Conservation (phyloP, 1,140 invertebrate species). For the Druon quercuslanigerum region DNA sequence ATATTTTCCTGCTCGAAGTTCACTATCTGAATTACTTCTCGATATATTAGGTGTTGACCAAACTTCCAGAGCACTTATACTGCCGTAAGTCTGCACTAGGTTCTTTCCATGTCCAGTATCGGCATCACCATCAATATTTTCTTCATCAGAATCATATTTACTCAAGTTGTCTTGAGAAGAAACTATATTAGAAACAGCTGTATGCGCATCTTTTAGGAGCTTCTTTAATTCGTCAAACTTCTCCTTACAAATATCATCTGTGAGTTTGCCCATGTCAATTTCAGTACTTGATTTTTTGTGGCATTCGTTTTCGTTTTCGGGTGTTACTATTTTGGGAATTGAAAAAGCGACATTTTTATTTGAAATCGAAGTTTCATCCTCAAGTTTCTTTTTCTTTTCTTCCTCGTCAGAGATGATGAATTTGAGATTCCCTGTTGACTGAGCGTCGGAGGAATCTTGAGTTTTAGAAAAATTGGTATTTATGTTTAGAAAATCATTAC, state of each 20-base stretch:
- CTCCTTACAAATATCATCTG: conserved; percentile 56
- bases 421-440: neutral
- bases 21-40: conserved; percentile 52
- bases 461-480: conserved; percentile 19
- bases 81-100: neutral
- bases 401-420: neutral
- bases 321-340: conserved; percentile 45
- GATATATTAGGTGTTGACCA: conserved; percentile 48
- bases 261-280: conserved; percentile 43
- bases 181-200: conserved; percentile 58
- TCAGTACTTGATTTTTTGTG: neutral
- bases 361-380: conserved; percentile 27
- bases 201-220: conserved; percentile 59
- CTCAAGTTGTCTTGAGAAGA: conserved; percentile 54
- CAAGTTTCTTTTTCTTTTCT: conserved; percentile 16
- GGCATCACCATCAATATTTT: conserved; percentile 9
- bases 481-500: conserved; percentile 34
- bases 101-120: neutral
- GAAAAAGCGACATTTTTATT: neutral
- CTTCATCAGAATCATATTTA: neutral
- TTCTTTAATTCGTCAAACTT: conserved; percentile 66
- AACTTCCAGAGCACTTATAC: conserved; percentile 33
- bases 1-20: conserved; percentile 69
- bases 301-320: conserved; percentile 32
- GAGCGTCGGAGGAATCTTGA: neutral